Percentiles rank a stretch among this genome's conserved stretches.
Evolutionary conservation across 2,888 invertebrate genomes (phyloP).

Genomic region (Philhelius pedissequus): DNA sequence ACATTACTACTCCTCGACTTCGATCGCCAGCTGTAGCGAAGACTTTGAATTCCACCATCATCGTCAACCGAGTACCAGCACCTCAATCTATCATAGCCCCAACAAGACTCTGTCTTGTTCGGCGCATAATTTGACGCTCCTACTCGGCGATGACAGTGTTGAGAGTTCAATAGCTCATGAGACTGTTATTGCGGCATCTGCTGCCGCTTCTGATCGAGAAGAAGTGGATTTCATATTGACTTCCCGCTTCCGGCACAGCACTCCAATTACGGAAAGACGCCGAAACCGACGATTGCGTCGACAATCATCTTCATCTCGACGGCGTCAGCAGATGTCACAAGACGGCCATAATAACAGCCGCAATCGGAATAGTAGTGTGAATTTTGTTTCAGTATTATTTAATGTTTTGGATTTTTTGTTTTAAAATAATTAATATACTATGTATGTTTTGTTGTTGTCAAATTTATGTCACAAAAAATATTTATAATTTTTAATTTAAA

Average conservation of each 20-base stretch:
- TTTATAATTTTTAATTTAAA: slow-evolving; percentile 10
- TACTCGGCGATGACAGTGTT: slow-evolving; percentile 41
- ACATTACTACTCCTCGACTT: slow-evolving; percentile 73
- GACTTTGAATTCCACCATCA: slow-evolving; percentile 55
- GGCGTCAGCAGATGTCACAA: slow-evolving; percentile 60
- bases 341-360: slow-evolving; percentile 41
- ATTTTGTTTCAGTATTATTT: slow-evolving; percentile 77
- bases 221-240: slow-evolving; percentile 72
- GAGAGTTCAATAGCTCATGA: slow-evolving; percentile 55
- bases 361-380: slow-evolving; percentile 71
- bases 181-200: slow-evolving; percentile 69
- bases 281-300: slow-evolving; percentile 67
- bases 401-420: slow-evolving; percentile 78
- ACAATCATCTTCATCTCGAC: slow-evolving; percentile 64
- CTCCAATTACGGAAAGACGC: slow-evolving; percentile 72
- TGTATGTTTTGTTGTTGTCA: slow-evolving; percentile 41
- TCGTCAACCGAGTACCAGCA: slow-evolving; percentile 43
- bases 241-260: slow-evolving; percentile 74
- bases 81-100: slow-evolving; percentile 47
- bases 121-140: slow-evolving; percentile 54
- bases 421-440: slow-evolving; percentile 67
- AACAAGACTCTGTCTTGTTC: slow-evolving; percentile 51
- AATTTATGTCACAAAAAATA: slow-evolving; percentile 51
- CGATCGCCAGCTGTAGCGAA: slow-evolving; percentile 69
- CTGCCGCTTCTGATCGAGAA: slow-evolving; percentile 57